Conservation (phyloP, 2,797 vertebrate species). For the Chlorospingus flavigularis region DNA sequence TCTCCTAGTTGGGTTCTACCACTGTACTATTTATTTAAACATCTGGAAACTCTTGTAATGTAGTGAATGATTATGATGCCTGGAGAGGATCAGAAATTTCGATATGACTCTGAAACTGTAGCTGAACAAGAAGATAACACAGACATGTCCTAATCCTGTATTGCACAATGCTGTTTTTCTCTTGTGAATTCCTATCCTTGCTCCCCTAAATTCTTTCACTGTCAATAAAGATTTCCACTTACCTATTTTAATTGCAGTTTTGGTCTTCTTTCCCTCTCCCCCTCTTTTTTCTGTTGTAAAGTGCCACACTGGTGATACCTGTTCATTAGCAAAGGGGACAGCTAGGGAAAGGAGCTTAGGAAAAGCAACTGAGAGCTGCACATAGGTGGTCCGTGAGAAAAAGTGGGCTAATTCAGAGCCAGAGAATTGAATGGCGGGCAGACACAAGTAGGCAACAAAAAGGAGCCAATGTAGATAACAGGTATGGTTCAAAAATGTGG, state of each 20-base stretch:
- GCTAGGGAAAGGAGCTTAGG: background rate
- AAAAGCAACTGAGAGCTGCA: background rate
- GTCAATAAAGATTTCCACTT: background rate
- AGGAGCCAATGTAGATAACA: background rate
- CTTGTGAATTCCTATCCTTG: background rate
- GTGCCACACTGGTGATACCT: fast-evolving
- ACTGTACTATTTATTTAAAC: background rate
- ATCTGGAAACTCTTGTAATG: background rate
- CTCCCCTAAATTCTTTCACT: background rate
- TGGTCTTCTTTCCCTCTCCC: background rate
- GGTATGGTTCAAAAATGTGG: background rate
- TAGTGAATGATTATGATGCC: background rate
- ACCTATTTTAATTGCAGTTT: background rate
- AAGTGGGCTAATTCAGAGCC: background rate
- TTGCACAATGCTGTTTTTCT: background rate
- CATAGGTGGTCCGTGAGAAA: background rate
- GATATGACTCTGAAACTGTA: background rate
- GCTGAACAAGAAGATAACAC: background rate
- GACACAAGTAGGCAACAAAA: background rate
- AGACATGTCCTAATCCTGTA: background rate
- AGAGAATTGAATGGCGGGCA: background rate
- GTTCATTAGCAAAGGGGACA: background rate
- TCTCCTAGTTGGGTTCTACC: background rate
- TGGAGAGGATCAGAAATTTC: background rate
- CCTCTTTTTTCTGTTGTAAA: background rate